Evolutionary conservation across 2,888 invertebrate genomes (phyloP).

Genomic region (Melanostoma scalare): DNA sequence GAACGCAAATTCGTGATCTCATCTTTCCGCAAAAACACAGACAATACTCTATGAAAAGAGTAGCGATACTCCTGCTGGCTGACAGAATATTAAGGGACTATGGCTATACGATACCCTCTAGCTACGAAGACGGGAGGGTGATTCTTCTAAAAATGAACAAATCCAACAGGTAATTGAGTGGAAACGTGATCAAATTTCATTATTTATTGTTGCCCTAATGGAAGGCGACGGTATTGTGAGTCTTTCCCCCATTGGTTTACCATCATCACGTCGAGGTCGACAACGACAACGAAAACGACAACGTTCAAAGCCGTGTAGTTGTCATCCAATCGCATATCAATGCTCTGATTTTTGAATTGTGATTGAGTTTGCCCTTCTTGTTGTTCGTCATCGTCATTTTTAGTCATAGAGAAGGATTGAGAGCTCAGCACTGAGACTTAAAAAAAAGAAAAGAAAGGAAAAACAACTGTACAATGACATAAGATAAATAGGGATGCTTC

Average conservation of each 20-base stretch:
- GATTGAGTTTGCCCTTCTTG: conserved; percentile 76
- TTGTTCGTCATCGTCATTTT: conserved; percentile 62
- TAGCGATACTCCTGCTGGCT: conserved; percentile 24
- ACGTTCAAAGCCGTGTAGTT: conserved; percentile 7
- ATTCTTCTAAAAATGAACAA: conserved; percentile 74
- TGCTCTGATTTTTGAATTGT: conserved; percentile 76
- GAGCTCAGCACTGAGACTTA: conserved; percentile 16
- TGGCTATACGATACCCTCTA: conserved; percentile 18
- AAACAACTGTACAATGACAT: conserved; percentile 11
- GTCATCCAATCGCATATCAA: conserved; percentile 49
- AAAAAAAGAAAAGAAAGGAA: background rate
- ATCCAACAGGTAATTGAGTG: conserved; percentile 81
- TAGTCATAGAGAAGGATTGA: conserved; percentile 45
- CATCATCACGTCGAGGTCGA: conserved; percentile 29
- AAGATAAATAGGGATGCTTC: conserved; percentile 16
- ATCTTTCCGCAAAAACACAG: conserved; percentile 12
- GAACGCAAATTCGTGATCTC: conserved; percentile 62
- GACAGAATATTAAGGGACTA: conserved; percentile 4
- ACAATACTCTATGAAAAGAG: conserved; percentile 32
- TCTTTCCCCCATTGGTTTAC: conserved; percentile 25
- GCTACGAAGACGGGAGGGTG: conserved; percentile 5
- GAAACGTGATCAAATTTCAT: conserved; percentile 81
- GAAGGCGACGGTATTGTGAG: conserved; percentile 51
- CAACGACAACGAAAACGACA: conserved; percentile 10
- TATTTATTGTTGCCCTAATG: conserved; percentile 77